Percentiles rank a stretch among this genome's conserved stretches.
Evolutionary conservation across 2,113 vertebrate species (phyloP).

Genomic region (Chionodraco myersi): DNA sequence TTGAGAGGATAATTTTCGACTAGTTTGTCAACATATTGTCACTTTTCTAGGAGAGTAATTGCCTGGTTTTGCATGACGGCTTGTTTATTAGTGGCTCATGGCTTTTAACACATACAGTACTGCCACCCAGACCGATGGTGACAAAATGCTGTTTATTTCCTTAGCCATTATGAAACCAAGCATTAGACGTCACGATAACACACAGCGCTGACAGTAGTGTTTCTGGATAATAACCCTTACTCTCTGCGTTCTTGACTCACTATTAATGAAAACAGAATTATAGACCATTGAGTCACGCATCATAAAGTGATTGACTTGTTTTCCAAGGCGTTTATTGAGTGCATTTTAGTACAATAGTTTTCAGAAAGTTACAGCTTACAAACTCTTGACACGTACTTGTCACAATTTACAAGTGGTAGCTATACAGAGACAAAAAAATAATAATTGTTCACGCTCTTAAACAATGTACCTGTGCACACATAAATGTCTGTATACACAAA

Average conservation of each 20-base stretch:
- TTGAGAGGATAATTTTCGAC: slow-evolving; percentile 48
- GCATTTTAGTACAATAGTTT: slow-evolving; percentile 88
- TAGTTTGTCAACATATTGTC: slow-evolving; percentile 71
- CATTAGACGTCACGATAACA: slow-evolving; percentile 42
- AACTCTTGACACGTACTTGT: slow-evolving; percentile 86
- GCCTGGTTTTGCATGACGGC: slow-evolving; percentile 45
- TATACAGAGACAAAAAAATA: slow-evolving; percentile 78
- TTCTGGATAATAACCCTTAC: slow-evolving; percentile 63
- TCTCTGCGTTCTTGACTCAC: slow-evolving; percentile 42
- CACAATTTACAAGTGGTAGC: slow-evolving; percentile 86
- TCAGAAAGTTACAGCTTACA: slow-evolving; percentile 88
- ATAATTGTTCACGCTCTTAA: slow-evolving; percentile 45
- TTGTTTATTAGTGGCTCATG: slow-evolving; percentile 72
- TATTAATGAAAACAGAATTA: slow-evolving; percentile 60
- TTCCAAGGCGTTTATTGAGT: slow-evolving; percentile 87
- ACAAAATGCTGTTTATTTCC: slow-evolving; percentile 64
- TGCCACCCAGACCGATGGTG: slow-evolving; percentile 46
- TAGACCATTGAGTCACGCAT: slow-evolving; percentile 47
- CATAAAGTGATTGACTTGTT: slow-evolving; percentile 70
- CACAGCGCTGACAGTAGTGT: slow-evolving; percentile 54
- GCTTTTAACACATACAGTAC: slow-evolving; percentile 55
- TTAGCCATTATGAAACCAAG: slow-evolving; percentile 56
- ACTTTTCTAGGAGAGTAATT: slow-evolving; percentile 30
- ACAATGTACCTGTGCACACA: slow-evolving; percentile 73
- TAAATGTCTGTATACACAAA: slow-evolving; percentile 65